Base-by-base conservation (phyloP, 37 sponge, comb jelly and placozoan species). In the Diacarnus erythraeanus region DNA sequence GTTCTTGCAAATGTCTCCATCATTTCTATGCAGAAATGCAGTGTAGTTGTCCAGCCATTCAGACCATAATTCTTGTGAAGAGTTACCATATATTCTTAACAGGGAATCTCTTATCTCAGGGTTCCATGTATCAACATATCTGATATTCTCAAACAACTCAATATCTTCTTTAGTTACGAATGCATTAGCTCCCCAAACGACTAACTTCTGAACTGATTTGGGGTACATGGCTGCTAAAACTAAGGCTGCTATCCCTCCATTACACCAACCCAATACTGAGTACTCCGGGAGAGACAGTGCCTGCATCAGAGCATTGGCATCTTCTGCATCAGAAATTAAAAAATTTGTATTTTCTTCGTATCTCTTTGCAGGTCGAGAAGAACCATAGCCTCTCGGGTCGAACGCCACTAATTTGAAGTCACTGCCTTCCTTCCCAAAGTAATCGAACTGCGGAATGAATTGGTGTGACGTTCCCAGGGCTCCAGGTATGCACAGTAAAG, bases 201-300 rank as follows among this genome's bases (percentile, higher is more conserved):
- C 86, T 44, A 92, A 37, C 54, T 71, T 89, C n/a, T 42, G n/a
- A 6, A 92, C 84, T 0, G 65, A 30, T 30, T 88, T 59, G 15
- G 89, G 83, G 60, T 44, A 80, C 3, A 0, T 10, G 5, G 86
- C 77, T 12, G 90, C 86, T 34, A 85, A 59, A 8, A 85, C 33
- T 2, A 89, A 30, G 3, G 82, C 90, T 22, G 81, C 42, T 22
- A 83, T 70, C 9, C 86, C 93, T 10, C 93, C 93, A 59, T 92
- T 90, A 59, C 93, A 89, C 93, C 93, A 92, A 17, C 93, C 93
- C 59, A 92, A 41, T 2, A 92, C 59, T 0, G 86, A 89, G 65
- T 84, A 88, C 59, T 43, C 57, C 25, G 69, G n/a, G 63, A 84
- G 74, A 0, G 83, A 82, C 17, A 88, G 76, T 25, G 43, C 41